These are phyloP conservation scores for Astatoreochromis straeleni DNA, from an alignment of 2,113 vertebrate species.

Conservation along the genomic window DNA sequence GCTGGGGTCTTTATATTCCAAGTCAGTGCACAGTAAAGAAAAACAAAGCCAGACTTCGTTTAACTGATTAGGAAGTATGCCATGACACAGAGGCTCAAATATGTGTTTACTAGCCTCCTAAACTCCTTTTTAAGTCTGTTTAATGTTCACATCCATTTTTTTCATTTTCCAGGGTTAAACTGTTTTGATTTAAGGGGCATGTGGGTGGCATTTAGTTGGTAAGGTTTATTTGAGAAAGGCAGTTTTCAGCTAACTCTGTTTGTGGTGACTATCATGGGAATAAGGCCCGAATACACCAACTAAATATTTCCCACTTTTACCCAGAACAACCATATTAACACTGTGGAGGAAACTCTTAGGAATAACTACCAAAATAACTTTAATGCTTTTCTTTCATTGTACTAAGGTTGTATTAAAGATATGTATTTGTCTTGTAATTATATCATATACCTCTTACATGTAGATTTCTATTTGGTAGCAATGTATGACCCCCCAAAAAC, in stretches of 20 bases:
- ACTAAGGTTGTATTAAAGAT: background rate
- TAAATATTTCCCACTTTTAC: background rate
- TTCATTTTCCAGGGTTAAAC: background rate
- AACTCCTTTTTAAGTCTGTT: background rate
- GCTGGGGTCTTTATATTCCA: background rate
- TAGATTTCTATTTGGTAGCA: background rate
- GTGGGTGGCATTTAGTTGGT: slow-evolving; percentile 36
- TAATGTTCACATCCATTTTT: slow-evolving; percentile 17
- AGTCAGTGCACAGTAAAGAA: background rate
- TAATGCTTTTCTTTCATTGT: background rate
- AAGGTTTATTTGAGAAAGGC: slow-evolving; percentile 44
- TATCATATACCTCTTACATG: background rate
- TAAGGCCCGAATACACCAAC: background rate
- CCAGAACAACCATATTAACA: background rate
- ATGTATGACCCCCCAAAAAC: background rate
- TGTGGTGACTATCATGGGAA: slow-evolving; percentile 11
- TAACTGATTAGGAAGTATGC: slow-evolving; percentile 10
- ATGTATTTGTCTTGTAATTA: background rate
- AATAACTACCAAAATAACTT: background rate
- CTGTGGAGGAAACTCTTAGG: background rate
- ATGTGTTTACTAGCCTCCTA: slow-evolving; percentile 1
- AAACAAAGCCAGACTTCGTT: background rate
- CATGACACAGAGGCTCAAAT: background rate
- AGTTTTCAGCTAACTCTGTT: background rate
- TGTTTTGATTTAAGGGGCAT: slow-evolving; percentile 6